Percentiles rank a stretch among this genome's conserved stretches.
These are phyloP conservation scores for Holotrichia oblita DNA, from an alignment of 1,140 invertebrate species.

Conservation along the genomic window DNA sequence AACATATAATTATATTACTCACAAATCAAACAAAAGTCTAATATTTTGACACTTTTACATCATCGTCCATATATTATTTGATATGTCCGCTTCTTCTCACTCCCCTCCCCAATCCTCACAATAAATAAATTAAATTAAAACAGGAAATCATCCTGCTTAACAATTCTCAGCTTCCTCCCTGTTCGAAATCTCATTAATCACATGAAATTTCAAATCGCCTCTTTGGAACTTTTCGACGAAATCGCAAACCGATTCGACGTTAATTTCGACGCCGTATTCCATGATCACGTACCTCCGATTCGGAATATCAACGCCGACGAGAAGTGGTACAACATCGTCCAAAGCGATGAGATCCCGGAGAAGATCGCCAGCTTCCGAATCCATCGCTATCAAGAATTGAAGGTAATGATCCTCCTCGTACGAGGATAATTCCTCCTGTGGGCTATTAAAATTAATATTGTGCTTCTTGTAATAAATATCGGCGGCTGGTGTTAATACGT, in stretches of 20 bases:
- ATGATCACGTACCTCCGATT: slow-evolving; percentile 75
- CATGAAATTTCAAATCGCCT: slow-evolving; percentile 61
- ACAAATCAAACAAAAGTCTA: too few relatives aligned
- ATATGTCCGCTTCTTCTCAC: too few relatives aligned
- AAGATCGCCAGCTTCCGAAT: slow-evolving; percentile 73
- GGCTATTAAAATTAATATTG: slow-evolving; percentile 69
- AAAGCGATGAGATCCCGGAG: slow-evolving; percentile 77
- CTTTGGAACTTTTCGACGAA: slow-evolving; percentile 75
- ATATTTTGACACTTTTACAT: too few relatives aligned
- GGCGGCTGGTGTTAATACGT: slow-evolving; percentile 72
- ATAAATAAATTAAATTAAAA: too few relatives aligned
- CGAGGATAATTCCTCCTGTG: slow-evolving; percentile 66
- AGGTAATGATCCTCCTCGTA: slow-evolving; percentile 56
- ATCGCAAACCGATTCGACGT: slow-evolving; percentile 74
- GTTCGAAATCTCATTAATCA: slow-evolving; percentile 40
- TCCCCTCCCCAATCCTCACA: too few relatives aligned
- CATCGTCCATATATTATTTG: too few relatives aligned
- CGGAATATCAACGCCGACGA: slow-evolving; percentile 80
- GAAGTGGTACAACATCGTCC: slow-evolving; percentile 77
- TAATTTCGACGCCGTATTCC: slow-evolving; percentile 79
- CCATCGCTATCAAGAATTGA: slow-evolving; percentile 59
- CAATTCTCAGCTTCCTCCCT: slow-evolving; percentile 22
- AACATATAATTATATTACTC: too few relatives aligned
- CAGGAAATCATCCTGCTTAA: too few relatives aligned
- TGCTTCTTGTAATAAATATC: slow-evolving; percentile 73